Percentiles rank a stretch among this genome's conserved stretches.
Evolutionary conservation across 2,797 vertebrate genomes (phyloP).

Genomic region (Cyclopterus lumpus): DNA sequence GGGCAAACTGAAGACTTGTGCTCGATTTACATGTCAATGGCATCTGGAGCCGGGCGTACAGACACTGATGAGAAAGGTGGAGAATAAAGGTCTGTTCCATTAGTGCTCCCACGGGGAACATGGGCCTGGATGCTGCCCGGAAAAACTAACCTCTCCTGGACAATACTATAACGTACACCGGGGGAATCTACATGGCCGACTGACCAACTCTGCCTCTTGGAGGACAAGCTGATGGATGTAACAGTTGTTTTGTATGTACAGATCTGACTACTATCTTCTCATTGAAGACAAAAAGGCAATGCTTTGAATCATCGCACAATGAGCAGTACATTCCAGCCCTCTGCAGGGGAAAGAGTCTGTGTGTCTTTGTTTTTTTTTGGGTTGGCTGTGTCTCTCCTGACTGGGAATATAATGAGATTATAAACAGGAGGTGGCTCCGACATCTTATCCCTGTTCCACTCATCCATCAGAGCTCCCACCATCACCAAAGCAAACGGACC

Average conservation of each 20-base stretch:
- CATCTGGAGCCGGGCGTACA: slow-evolving; percentile 52
- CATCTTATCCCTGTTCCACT: slow-evolving; percentile 63
- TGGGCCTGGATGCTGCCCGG: slow-evolving; percentile 58
- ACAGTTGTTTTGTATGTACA: slow-evolving; percentile 44
- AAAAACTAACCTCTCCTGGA: slow-evolving; percentile 61
- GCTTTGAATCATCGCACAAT: slow-evolving; percentile 53
- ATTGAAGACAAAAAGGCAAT: slow-evolving; percentile 34
- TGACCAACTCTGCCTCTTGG: slow-evolving; percentile 45
- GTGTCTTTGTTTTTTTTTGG: slow-evolving; percentile 60
- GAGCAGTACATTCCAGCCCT: slow-evolving; percentile 45
- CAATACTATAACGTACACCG: slow-evolving; percentile 45
- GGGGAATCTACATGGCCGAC: slow-evolving; percentile 40
- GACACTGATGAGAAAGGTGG: slow-evolving; percentile 66
- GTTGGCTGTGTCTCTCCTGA: slow-evolving; percentile 58
- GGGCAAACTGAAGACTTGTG: slow-evolving; percentile 56
- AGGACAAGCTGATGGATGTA: slow-evolving; percentile 68
- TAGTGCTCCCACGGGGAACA: slow-evolving; percentile 65
- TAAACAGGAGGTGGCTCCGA: slow-evolving; percentile 72
- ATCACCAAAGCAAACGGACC: slow-evolving; percentile 50
- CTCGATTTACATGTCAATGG: slow-evolving; percentile 69
- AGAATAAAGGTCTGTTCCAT: slow-evolving; percentile 72
- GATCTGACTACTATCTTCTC: slow-evolving; percentile 31
- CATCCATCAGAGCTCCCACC: slow-evolving; percentile 56
- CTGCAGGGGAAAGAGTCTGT: slow-evolving; percentile 49
- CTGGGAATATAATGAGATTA: slow-evolving; percentile 71